These are phyloP conservation scores for Stenotaenia linearis DNA, from an alignment of 2,888 invertebrate genomes.

Conservation along the genomic window DNA sequence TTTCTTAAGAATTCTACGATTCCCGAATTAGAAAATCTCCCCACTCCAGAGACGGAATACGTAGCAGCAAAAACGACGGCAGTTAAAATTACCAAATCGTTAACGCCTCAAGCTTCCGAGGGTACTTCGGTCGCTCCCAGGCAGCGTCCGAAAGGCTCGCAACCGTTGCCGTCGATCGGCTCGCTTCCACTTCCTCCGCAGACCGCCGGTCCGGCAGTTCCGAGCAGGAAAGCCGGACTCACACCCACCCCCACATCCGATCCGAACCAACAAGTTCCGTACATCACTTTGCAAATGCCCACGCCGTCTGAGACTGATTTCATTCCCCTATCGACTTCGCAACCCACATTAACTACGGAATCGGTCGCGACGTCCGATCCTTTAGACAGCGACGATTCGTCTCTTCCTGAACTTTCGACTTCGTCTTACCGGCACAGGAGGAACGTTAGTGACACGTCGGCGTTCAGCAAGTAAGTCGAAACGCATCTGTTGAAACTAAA, in stretches of 20 bases:
- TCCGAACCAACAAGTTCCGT: neutral
- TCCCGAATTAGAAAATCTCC: slow-evolving; percentile 60
- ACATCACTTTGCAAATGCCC: neutral
- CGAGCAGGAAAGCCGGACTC: neutral
- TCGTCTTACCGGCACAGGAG: slow-evolving; percentile 57
- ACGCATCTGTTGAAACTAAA: too few relatives aligned
- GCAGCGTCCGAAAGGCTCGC: slow-evolving; percentile 65
- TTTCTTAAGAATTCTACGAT: slow-evolving; percentile 58
- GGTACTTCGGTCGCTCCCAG: slow-evolving; percentile 73
- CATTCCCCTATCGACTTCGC: slow-evolving; percentile 14
- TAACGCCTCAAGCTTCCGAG: slow-evolving; percentile 34
- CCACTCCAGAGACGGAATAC: slow-evolving; percentile 62
- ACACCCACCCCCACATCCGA: neutral
- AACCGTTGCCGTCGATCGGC: slow-evolving; percentile 38
- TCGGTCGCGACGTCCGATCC: slow-evolving; percentile 51
- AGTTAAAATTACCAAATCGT: too few relatives aligned
- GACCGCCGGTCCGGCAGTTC: neutral
- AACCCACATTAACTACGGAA: slow-evolving; percentile 1
- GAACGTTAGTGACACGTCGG: slow-evolving; percentile 77
- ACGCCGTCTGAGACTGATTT: neutral
- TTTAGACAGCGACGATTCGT: slow-evolving; percentile 45
- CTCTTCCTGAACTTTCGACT: neutral
- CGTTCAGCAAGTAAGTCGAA: slow-evolving; percentile 71
- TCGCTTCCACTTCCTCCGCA: slow-evolving; percentile 39
- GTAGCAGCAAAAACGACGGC: slow-evolving; percentile 43